Base-by-base conservation (phyloP, 2,888 invertebrate species). In the Drosophila diplacantha region DNA sequence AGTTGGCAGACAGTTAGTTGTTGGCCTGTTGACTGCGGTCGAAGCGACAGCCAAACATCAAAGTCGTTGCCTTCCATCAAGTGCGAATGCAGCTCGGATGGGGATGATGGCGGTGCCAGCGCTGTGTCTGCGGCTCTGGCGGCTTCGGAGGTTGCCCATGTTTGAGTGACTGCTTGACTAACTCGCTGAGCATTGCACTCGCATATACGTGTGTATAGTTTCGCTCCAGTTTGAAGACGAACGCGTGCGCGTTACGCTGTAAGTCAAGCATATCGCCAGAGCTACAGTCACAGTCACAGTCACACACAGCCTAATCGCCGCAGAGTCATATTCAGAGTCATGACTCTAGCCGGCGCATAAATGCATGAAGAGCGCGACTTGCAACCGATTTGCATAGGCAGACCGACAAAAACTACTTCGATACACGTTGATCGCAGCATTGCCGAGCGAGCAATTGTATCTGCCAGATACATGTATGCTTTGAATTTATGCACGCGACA, bases 81-180 rank as follows among this genome's bases (percentile, higher is more conserved):
- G 59, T 66, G 61, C 61, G 61, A 75, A 56, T 71, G 59, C 65
- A 46, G 47, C 35, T 52, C 20, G 39, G 53, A 51, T 62, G 62
- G 52, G 50, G 71, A 39, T 22, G 39, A 38, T 16, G 29, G 29
- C 6, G 26, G n/a, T 54, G 51, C 34, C 35, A 29, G 29, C 16
- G 26, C 26, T 35, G 35, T 37, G 54, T 55, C 54, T 66, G 75
- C 43, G 24, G 46, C 47, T 55, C 29, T 55, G 20, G 26, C 54
- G 47, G 31, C 32, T 31, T 14, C 20, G 29, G 52, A 61, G 59
- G 69, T 38, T 56, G 32, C 58, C 57, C 66, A 66, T 56, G 44
- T 75, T 71, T 75, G 76, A 78, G 76, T 81, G 79, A 75, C 74
- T 75, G 62, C 71, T 62, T 61, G 47, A 62, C 60, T 58, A 71